Percentiles rank a stretch among this genome's conserved stretches.
Evolutionary conservation across 1,140 invertebrate genomes (phyloP).

Genomic region (Sycobia sp.): DNA sequence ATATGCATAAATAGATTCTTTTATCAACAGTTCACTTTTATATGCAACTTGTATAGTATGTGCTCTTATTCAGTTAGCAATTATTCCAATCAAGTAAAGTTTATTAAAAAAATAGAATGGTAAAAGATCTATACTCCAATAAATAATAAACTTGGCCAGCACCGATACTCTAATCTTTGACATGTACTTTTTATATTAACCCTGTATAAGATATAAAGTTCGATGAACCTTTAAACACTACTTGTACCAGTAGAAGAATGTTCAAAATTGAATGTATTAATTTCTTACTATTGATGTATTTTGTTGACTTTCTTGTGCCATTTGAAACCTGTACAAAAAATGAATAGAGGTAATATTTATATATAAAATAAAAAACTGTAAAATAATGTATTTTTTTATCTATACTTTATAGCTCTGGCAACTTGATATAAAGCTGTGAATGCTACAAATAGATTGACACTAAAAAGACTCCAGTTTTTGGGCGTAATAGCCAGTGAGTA

Average conservation of each 20-base stretch:
- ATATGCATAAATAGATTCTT: neutral
- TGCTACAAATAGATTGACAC: constrained; percentile 92
- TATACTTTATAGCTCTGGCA: constrained; percentile 68
- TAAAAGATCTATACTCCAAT: constrained; percentile 4
- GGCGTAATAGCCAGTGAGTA: constrained; percentile 95
- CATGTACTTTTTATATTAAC: neutral
- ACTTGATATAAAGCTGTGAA: constrained; percentile 84
- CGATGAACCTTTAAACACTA: neutral
- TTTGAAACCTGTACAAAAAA: constrained; percentile 44
- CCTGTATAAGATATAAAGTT: neutral
- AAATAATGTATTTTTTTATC: constrained; percentile 29
- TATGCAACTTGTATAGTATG: too few relatives aligned
- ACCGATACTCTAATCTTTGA: constrained; percentile 9
- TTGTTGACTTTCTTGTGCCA: constrained; percentile 28
- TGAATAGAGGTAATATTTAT: neutral
- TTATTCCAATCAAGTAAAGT: too few relatives aligned
- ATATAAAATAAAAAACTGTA: constrained; percentile 7
- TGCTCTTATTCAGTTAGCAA: too few relatives aligned
- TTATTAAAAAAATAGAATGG: neutral
- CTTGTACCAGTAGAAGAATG: constrained; percentile 27
- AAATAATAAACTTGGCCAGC: constrained; percentile 4
- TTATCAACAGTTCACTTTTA: too few relatives aligned
- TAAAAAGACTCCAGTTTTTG: constrained; percentile 91
- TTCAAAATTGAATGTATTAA: constrained; percentile 36
- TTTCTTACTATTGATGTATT: constrained; percentile 14